phyloP scores from a whole-genome alignment of 2,113 vertebrate species.

The Corydoras sp. region DNA sequence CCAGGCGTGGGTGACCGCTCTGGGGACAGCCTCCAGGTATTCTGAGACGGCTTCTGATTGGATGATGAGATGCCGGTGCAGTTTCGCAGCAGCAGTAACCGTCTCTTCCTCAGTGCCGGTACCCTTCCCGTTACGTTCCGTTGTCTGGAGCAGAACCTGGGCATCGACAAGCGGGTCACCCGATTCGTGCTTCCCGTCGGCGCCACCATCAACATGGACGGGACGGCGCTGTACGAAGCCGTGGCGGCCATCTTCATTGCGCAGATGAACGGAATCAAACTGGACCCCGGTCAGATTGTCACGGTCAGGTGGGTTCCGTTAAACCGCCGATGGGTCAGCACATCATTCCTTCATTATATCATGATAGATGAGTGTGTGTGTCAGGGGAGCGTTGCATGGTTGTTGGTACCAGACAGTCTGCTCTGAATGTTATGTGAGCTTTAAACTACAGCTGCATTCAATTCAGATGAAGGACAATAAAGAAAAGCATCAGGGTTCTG shows the following conservation, averaged over 20 bases:
- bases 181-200: conserved; percentile 96
- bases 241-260: conserved; percentile 98
- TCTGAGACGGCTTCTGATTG: not conserved
- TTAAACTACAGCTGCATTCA: no score
- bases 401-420: no score
- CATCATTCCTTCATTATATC: no score
- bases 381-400: no score
- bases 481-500: no score
- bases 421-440: no score
- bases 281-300: conserved; percentile 90
- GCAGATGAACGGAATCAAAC: conserved; percentile 90
- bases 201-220: conserved; percentile 98
- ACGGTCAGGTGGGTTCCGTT: conserved; percentile 80
- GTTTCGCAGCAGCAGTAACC: not conserved
- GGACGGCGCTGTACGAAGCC: conserved; percentile 94
- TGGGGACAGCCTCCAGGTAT: conserved; percentile 97
- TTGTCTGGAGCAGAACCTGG: conserved; percentile 93
- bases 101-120: conserved; percentile 72
- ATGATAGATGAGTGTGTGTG: no score
- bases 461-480: no score
- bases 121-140: conserved; percentile 95
- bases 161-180: conserved; percentile 95
- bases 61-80: not conserved
- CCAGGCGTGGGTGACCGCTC: conserved; percentile 96
- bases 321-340: not conserved